phyloP scores from a whole-genome alignment of 2,888 invertebrate species.

The Chrysolina americana region DNA sequence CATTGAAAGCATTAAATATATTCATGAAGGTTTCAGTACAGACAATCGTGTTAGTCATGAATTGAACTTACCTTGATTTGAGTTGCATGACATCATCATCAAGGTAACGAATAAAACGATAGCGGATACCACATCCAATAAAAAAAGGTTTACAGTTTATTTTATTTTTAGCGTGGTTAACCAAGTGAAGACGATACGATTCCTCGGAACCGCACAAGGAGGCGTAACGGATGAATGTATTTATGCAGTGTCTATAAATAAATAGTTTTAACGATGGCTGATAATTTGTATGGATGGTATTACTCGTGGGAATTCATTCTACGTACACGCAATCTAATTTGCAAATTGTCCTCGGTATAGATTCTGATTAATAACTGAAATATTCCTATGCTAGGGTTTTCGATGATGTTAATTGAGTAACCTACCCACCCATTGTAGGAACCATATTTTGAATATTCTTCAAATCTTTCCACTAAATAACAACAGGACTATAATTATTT shows the following conservation, averaged over 20 bases:
- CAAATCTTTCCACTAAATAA: too few species aligned
- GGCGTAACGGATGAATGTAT: slow-evolving; percentile 2
- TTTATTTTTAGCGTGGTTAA: slow-evolving; percentile 23
- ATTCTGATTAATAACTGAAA: neutral
- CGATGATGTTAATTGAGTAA: too few species aligned
- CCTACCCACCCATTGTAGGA: too few species aligned
- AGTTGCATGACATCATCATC: slow-evolving; percentile 40
- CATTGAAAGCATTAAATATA: slow-evolving; percentile 3
- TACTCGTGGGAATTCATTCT: slow-evolving; percentile 2
- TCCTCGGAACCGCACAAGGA: slow-evolving; percentile 4
- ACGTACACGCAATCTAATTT: neutral
- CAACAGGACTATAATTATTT: too few species aligned
- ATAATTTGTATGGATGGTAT: neutral
- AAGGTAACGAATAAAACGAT: slow-evolving; percentile 32
- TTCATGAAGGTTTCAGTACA: slow-evolving; percentile 1
- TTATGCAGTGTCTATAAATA: slow-evolving; percentile 13
- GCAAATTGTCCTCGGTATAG: neutral
- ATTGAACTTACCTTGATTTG: slow-evolving; percentile 36
- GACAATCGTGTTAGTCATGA: slow-evolving; percentile 26
- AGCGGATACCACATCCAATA: slow-evolving; percentile 5
- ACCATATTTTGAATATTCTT: too few species aligned
- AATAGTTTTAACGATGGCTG: neutral
- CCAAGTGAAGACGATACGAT: slow-evolving; percentile 12
- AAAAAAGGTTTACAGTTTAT: slow-evolving; percentile 18
- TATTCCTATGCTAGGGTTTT: neutral